These are phyloP conservation scores for Progne subis DNA, from an alignment of 2,113 vertebrate genomes.

Conservation along the genomic window DNA sequence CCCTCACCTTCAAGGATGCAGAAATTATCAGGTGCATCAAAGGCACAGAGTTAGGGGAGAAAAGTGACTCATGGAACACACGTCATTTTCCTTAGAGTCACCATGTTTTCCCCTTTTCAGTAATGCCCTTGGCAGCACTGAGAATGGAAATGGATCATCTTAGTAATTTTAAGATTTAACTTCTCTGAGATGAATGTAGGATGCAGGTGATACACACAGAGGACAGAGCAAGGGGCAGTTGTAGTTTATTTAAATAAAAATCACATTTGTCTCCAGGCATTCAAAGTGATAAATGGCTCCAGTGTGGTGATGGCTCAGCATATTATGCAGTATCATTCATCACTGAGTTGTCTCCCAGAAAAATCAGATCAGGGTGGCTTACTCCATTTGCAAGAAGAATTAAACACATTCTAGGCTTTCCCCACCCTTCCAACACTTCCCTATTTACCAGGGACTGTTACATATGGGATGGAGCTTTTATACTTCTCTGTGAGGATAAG, in stretches of 20 bases:
- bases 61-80: neutral
- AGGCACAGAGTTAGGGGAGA: neutral
- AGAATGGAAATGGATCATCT: constrained; percentile 20
- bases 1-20: neutral
- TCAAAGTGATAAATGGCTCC: constrained; percentile 70
- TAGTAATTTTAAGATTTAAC: constrained; percentile 17
- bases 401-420: neutral
- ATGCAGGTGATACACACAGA: neutral
- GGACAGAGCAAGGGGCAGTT: constrained; percentile 24
- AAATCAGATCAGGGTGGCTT: constrained; percentile 59
- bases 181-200: constrained; percentile 30
- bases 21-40: neutral
- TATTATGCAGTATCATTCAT: constrained; percentile 68
- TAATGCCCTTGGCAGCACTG: constrained; percentile 3
- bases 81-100: neutral
- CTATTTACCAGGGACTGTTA: neutral
- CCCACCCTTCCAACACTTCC: neutral
- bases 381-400: constrained; percentile 30
- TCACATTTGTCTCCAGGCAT: constrained; percentile 48
- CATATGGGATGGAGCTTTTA: neutral
- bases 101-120: neutral
- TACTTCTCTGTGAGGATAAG: neutral
- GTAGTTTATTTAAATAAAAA: constrained; percentile 72
- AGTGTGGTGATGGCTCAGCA: constrained; percentile 67
- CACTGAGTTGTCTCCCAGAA: constrained; percentile 53